These are phyloP conservation scores for Heliopora coerulea DNA, from an alignment of 92 coral and sea anemone genomes.

Conservation along the genomic window DNA sequence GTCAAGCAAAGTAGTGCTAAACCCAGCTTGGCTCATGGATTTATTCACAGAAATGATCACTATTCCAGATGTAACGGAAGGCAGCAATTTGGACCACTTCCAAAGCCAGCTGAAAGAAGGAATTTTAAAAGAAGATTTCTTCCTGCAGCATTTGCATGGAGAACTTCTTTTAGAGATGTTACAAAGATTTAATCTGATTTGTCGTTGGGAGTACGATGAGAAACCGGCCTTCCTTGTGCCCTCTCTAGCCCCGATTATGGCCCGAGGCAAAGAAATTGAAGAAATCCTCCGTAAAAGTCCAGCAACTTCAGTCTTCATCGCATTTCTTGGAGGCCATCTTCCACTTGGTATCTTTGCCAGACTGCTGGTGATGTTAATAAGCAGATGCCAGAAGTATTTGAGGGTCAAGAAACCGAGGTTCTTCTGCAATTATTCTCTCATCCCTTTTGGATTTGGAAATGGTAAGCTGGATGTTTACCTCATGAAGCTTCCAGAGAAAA, in stretches of 20 bases:
- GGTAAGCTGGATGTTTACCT: background rate
- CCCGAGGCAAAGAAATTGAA: background rate
- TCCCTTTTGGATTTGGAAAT: background rate
- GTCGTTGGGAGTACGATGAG: constrained; percentile 36
- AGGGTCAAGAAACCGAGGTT: background rate
- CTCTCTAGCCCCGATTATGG: constrained; percentile 56
- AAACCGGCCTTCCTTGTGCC: background rate
- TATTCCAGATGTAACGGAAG: constrained; percentile 24
- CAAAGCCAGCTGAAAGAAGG: constrained; percentile 10
- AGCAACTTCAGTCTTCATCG: constrained; percentile 42
- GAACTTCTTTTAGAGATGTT: constrained; percentile 39
- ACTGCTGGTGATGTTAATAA: constrained; percentile 28
- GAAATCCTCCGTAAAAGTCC: background rate
- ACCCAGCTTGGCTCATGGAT: constrained; percentile 63
- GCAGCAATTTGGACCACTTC: background rate
- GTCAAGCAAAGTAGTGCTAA: constrained; percentile 50
- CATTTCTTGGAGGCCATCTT: constrained; percentile 37
- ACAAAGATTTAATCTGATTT: constrained; percentile 52
- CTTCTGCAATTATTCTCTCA: background rate
- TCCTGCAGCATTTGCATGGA: constrained; percentile 34
- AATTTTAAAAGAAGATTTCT: constrained; percentile 2
- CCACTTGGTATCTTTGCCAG: constrained; percentile 54
- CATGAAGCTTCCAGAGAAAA: background rate
- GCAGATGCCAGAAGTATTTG: constrained; percentile 32
- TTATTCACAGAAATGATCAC: constrained; percentile 56